Percentiles rank a stretch among this genome's conserved stretches.
These are phyloP conservation scores for Pteropus rufus DNA, from an alignment of 2,797 vertebrate genomes.

Conservation along the genomic window DNA sequence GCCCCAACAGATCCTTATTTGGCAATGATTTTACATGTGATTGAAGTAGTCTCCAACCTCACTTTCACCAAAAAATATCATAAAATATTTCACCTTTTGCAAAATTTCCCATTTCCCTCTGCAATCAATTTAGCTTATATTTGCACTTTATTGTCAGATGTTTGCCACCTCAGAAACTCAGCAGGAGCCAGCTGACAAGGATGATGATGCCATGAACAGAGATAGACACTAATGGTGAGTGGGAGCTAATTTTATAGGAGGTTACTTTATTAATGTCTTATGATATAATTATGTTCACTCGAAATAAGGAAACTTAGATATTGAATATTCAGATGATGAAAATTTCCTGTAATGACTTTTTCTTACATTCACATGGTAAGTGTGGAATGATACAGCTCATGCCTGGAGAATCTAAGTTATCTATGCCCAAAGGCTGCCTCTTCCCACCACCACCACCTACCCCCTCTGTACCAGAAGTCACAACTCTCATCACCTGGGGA, in stretches of 20 bases:
- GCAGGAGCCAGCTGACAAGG: neutral
- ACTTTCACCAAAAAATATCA: neutral
- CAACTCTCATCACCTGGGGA: neutral
- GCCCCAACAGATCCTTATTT: neutral
- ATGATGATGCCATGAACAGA: neutral
- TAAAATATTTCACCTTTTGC: neutral
- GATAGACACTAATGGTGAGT: neutral
- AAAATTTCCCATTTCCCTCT: neutral
- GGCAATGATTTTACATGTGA: neutral
- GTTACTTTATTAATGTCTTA: neutral
- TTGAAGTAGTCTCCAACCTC: neutral
- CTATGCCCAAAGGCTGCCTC: neutral
- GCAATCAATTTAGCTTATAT: neutral
- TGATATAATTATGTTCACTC: neutral
- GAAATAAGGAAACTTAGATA: neutral
- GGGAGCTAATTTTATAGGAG: neutral
- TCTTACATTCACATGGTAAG: neutral
- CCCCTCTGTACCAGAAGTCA: neutral
- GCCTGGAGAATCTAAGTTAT: neutral
- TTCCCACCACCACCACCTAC: neutral
- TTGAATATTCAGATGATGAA: neutral
- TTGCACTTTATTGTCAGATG: neutral
- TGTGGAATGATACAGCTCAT: neutral
- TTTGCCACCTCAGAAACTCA: neutral
- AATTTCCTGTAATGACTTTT: neutral